Percentiles rank a stretch among this genome's conserved stretches.
These are phyloP conservation scores for Anisognathus igniventris DNA, from an alignment of 2,797 vertebrate genomes.

Conservation along the genomic window DNA sequence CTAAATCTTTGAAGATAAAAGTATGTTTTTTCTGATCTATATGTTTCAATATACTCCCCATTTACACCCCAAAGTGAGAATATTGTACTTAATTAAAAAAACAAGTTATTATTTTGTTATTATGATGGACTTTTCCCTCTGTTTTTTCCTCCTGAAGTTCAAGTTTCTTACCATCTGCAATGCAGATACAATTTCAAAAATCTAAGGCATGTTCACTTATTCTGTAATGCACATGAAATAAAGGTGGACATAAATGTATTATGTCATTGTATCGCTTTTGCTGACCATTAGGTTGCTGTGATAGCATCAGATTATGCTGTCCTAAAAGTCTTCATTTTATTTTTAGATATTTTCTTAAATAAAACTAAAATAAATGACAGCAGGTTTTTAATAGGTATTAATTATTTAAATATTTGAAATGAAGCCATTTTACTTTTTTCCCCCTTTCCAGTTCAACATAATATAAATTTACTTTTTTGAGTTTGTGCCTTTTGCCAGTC, in stretches of 20 bases:
- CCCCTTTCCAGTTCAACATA: not conserved
- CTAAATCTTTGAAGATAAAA: not conserved
- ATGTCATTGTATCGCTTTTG: not conserved
- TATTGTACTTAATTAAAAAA: not conserved
- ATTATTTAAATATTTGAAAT: not conserved
- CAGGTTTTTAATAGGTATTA: not conserved
- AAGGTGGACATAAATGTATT: not conserved
- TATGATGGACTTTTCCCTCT: not conserved
- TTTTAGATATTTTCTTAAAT: not conserved
- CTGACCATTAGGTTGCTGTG: not conserved
- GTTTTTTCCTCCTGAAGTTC: not conserved
- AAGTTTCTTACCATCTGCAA: not conserved
- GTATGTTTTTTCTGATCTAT: not conserved
- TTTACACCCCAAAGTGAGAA: not conserved
- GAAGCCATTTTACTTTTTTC: not conserved
- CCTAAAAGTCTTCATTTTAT: not conserved
- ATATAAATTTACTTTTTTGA: not conserved
- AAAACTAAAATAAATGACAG: not conserved
- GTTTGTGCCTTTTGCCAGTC: not conserved
- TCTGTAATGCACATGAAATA: not conserved
- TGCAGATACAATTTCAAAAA: not conserved
- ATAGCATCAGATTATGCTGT: not conserved
- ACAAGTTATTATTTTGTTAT: not conserved
- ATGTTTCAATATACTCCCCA: not conserved
- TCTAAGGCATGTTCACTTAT: not conserved